A percentile compares a stretch with the other conserved stretches of the same genome.
These are phyloP conservation scores for Paralichthys olivaceus DNA, from an alignment of 2,113 vertebrate genomes.

Conservation along the genomic window DNA sequence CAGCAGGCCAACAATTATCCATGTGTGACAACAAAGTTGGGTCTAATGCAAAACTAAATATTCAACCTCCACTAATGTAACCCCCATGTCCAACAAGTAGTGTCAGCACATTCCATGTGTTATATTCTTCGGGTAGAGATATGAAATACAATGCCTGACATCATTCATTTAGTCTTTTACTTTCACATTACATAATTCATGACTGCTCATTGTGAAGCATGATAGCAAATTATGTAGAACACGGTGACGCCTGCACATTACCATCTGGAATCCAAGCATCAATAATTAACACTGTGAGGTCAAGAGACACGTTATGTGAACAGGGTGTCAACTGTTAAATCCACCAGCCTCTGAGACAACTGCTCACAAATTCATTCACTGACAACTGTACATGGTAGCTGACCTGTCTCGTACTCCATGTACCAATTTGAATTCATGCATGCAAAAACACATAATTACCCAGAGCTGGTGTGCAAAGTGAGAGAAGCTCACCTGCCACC, in stretches of 20 bases:
- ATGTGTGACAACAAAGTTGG: not conserved
- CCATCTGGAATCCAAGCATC: conserved; percentile 53
- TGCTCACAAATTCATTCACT: conserved; percentile 40
- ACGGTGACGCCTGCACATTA: conserved; percentile 46
- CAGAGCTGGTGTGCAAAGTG: conserved; percentile 30
- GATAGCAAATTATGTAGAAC: conserved; percentile 73
- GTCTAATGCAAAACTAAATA: conserved; percentile 6
- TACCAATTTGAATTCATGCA: conserved; percentile 69
- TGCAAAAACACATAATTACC: conserved; percentile 56
- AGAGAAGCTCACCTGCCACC: conserved; percentile 21
- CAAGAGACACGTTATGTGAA: conserved; percentile 31
- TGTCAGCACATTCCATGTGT: not conserved
- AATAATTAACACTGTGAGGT: conserved; percentile 68
- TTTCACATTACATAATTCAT: conserved; percentile 63
- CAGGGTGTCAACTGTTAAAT: conserved; percentile 27
- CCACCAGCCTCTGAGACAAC: conserved; percentile 41
- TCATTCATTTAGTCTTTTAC: conserved; percentile 24
- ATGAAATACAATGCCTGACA: not conserved
- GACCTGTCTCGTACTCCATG: conserved; percentile 31
- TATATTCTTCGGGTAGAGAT: not conserved
- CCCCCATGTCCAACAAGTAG: not conserved
- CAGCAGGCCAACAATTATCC: not conserved
- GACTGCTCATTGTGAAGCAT: conserved; percentile 42
- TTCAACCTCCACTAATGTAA: not conserved
- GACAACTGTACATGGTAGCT: conserved; percentile 34